Base-by-base conservation (phyloP, 2,797 vertebrate genomes). In the Chelmon rostratus region DNA sequence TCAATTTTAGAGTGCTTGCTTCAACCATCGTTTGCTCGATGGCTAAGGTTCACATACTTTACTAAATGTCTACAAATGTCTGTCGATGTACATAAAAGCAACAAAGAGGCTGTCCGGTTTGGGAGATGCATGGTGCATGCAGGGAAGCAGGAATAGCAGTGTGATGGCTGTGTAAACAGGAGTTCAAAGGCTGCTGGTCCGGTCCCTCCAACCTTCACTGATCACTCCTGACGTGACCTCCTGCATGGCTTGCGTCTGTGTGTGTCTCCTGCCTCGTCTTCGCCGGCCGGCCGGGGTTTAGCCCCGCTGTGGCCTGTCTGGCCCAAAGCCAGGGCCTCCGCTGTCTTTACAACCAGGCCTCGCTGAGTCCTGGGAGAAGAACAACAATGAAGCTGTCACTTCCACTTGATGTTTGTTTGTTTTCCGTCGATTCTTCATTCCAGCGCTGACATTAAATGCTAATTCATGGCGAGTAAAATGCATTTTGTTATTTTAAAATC, bases 141-240 rank as follows among this genome's bases (percentile, higher is more conserved):
- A 31, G 68, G 80, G 25, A 23, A 53, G 37, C 67, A 62, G 63
- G 63, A 62, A 47, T 13, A 31, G 57, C 72, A 67, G 65, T 23
- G 76, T 59, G 79, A 81, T 52, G 46, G n/a, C 67, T 62, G 3
- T 50, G 75, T 76, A 76, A 81, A 87, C 70, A 64, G 54, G 62
- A 84, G 81, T 89, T 88, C 81, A 89, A 91, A 92, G 84, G 67
- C 75, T 83, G 78, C 86, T 33, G 68, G 37, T 82, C 62, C 21
- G 21, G 62, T 83, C 74, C 75, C 74, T 73, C 79, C 89, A 83
- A 68, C 83, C 90, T 76, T 78, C 86, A 73, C 88, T 90, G 88
- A 93, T 91, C 86, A 6, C 81, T 89, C 77, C 76, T 90, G 87
- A 92, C 85, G 46, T 78, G 84, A 86, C 89, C 83, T 89, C 90